These are phyloP conservation scores for Bombus superbus DNA, from an alignment of 1,140 invertebrate genomes.

Conservation along the genomic window DNA sequence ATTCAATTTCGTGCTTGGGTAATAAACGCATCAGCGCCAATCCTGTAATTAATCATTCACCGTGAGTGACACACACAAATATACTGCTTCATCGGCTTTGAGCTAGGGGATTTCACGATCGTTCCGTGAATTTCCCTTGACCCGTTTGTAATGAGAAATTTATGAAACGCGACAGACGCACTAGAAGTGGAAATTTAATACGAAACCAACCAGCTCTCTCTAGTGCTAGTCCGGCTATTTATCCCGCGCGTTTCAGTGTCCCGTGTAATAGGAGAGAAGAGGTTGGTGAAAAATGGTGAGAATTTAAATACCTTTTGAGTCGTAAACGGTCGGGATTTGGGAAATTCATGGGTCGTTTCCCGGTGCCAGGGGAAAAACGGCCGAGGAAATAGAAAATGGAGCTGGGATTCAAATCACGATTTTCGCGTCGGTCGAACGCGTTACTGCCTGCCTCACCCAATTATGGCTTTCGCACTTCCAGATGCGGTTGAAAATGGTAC, in stretches of 20 bases:
- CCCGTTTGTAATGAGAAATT: background rate
- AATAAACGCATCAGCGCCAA: background rate
- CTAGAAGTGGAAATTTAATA: background rate
- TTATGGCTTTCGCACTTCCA: no score
- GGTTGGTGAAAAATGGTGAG: no score
- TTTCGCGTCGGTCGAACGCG: background rate
- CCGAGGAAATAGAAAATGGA: background rate
- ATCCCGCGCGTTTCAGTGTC: background rate
- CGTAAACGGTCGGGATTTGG: background rate
- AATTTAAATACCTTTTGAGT: background rate
- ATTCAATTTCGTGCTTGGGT: background rate
- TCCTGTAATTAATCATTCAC: background rate
- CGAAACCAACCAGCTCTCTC: background rate
- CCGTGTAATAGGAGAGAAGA: background rate
- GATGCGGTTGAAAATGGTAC: no score
- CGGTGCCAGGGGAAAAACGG: background rate
- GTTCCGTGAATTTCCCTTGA: background rate
- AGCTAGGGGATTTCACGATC: background rate
- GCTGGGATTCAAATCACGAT: background rate
- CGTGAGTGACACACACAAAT: no score
- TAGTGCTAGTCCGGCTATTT: no score
- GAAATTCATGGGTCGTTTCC: background rate
- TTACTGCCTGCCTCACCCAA: no score
- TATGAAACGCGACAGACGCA: background rate
- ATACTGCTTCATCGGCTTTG: background rate